Base-by-base conservation (phyloP, 53 echinoderm and acorn worm genomes). In the Paelopatides confundens region DNA sequence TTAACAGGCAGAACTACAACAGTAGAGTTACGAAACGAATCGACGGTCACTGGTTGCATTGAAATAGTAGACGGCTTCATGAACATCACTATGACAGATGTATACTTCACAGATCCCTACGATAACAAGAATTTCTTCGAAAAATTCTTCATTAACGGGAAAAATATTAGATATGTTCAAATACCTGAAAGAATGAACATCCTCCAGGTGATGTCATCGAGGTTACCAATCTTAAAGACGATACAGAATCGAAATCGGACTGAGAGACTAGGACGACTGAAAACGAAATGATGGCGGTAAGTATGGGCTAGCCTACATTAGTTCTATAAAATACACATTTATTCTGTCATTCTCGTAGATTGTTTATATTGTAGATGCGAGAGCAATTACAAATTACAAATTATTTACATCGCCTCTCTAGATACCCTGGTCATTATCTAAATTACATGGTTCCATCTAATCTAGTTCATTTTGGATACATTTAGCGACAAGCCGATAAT, bases 51-150 rank as follows among this genome's bases (percentile, higher is more conserved):
- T 21, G 97, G 97, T 4, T 58, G 86, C 8, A 92, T 97, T 14
- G 89, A 90, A 3, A 90, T 90, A 27, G 97, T 97, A 9, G 97
- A 97, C 64, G 97, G 95, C 21, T 97, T 95, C 84, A 97, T 95
- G 97, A 97, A 97, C 58, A 77, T 97, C 34, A 88, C 86, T 39
- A 97, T 97, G 97, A 74, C 85, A 4, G 68, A 84, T 24, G 97
- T 95, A 28, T 27, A 35, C 17, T 95, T 95, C 63, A 90, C 86
- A 21, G 78, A 87, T 38, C 92, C 71, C 23, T 82, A 88, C 34
- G 95, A 90, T 6, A 65, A 37, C 27, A 76, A 64, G 28, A 77
- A 67, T 14, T 68, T 70, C 64, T 69, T 95, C 77, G 95, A 95
- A n/a, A 64, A 92, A 30, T 88, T 97, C 81, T 95, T 93, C 66